Percentiles rank a stretch among this genome's conserved stretches.
Evolutionary conservation across 2,797 vertebrate genomes (phyloP).

Genomic region (Intellagama lesueurii): DNA sequence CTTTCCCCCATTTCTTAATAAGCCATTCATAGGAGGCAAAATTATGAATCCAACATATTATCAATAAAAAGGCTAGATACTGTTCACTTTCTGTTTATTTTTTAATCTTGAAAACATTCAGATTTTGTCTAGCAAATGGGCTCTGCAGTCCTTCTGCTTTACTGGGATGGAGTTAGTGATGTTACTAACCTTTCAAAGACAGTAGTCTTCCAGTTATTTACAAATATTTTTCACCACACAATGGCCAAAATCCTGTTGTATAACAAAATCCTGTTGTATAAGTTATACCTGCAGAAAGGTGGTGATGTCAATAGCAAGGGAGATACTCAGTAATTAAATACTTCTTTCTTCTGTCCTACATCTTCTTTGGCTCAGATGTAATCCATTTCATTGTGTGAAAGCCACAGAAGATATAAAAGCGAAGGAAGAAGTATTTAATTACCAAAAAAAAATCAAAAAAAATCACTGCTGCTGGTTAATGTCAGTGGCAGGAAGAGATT

Average conservation of each 20-base stretch:
- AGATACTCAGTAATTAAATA: too few species aligned
- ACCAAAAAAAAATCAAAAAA: too few species aligned
- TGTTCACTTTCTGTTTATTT: neutral
- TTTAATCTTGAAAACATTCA: neutral
- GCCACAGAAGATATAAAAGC: too few species aligned
- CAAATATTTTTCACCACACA: neutral
- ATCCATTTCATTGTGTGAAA: too few species aligned
- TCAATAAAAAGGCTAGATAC: neutral
- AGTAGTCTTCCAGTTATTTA: neutral
- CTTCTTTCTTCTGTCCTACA: too few species aligned
- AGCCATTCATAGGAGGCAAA: neutral
- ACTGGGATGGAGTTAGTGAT: conserved; percentile 7
- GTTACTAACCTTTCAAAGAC: neutral
- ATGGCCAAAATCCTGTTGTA: neutral
- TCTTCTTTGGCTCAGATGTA: too few species aligned
- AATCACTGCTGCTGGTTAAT: too few species aligned
- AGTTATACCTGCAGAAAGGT: too few species aligned
- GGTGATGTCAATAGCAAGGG: too few species aligned
- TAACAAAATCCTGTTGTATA: too few species aligned
- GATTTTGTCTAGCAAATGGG: neutral
- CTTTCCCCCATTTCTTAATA: neutral
- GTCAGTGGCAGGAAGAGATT: too few species aligned
- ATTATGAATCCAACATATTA: neutral
- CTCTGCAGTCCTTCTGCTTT: neutral
- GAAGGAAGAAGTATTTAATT: too few species aligned